Evolutionary conservation across 1,140 invertebrate genomes (phyloP).

Genomic region (Drosophila sulfurigaster): DNA sequence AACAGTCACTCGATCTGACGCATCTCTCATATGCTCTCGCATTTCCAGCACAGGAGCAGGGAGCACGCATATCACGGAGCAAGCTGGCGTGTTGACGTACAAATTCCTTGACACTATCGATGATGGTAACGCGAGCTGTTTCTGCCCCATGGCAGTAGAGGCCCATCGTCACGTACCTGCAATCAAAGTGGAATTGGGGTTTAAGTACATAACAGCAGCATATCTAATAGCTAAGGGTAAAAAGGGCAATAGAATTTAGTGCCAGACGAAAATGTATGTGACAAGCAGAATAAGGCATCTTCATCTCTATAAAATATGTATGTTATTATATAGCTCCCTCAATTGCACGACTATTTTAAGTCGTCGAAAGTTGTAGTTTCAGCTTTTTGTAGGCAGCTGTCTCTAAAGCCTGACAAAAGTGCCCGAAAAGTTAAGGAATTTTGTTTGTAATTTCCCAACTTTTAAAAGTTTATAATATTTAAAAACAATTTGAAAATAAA

Average conservation of each 20-base stretch:
- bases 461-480: too few relatives aligned
- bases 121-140: constrained; percentile 69
- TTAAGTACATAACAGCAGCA: background rate
- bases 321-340: too few relatives aligned
- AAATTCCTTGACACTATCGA: constrained; percentile 81
- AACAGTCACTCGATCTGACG: constrained; percentile 54
- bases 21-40: constrained; percentile 66
- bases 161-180: constrained; percentile 87
- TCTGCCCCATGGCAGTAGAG: constrained; percentile 87
- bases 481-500: too few relatives aligned
- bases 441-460: too few relatives aligned
- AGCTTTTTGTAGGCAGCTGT: too few relatives aligned
- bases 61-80: constrained; percentile 69
- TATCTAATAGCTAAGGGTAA: background rate
- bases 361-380: too few relatives aligned
- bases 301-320: too few relatives aligned
- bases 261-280: too few relatives aligned
- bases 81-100: constrained; percentile 55
- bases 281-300: too few relatives aligned
- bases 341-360: too few relatives aligned
- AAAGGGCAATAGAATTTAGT: background rate
- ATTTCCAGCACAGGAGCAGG: constrained; percentile 73
- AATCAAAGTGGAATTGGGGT: background rate
- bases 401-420: too few relatives aligned
- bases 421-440: too few relatives aligned